Evolutionary conservation across 2,113 vertebrate genomes (phyloP).

Genomic region (Hemibagrus wyckioides): DNA sequence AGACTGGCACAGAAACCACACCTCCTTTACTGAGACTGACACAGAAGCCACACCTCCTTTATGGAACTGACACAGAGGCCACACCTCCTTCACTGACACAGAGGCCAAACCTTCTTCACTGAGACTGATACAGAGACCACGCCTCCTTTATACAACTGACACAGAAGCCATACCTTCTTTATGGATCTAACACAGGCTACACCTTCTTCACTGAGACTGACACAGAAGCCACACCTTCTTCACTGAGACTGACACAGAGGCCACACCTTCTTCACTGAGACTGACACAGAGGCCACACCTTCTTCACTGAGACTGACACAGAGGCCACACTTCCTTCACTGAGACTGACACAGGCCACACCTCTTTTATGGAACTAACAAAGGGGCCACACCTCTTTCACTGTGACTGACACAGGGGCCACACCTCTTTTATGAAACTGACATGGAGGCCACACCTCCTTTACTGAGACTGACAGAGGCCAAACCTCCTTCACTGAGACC

Average conservation of each 20-base stretch:
- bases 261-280: not conserved
- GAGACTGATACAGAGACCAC: not conserved
- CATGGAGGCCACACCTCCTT: too few species aligned
- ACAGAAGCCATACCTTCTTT: not conserved
- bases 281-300: too few species aligned
- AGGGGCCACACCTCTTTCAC: too few species aligned
- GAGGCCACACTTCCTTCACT: not conserved
- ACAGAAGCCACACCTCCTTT: not conserved
- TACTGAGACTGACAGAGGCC: too few species aligned
- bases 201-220: not conserved
- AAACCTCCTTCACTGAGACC: not conserved
- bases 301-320: not conserved
- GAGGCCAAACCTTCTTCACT: not conserved
- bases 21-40: not conserved
- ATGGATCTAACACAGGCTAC: not conserved
- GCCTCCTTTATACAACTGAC: not conserved
- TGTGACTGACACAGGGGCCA: too few species aligned
- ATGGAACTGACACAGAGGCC: not conserved
- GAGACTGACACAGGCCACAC: too few species aligned
- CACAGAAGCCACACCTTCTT: not conserved
- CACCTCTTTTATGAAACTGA: too few species aligned
- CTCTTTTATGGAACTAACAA: too few species aligned
- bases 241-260: not conserved
- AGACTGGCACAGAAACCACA: not conserved
- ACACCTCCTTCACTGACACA: not conserved